Evolutionary conservation across 2,797 vertebrate species (phyloP), one percentile per base, ranked within the genome.

Genomic region (Meda fulgida): DNA sequence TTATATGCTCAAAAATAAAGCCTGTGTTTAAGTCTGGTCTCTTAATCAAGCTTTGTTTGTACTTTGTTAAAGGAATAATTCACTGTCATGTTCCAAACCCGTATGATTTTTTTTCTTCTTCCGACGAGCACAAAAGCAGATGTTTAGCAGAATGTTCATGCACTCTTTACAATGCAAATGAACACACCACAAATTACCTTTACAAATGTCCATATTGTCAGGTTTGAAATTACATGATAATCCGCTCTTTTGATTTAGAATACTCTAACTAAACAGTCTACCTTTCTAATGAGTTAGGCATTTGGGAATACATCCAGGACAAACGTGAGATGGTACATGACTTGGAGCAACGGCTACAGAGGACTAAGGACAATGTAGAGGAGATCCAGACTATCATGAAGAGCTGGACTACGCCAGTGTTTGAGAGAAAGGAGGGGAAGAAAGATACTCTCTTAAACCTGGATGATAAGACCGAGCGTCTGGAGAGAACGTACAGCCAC

Each of bases 381-480:
- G 94, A 96, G 88, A 97, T 99, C 87, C 96, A 96, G 90, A 94
- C 43, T 85, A 92, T 94, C 0, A 93, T 97, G 94, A 95, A 60
- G 75, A 93, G 93, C 0, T 99, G 97, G 98, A 87, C 90, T 48
- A 91, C 87, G 0, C 97, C 97, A 0, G 40, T 98, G 18, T 96
- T 97, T 9, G 96, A 97, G 91, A 96, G 97, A 87, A 97, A 94
- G 85, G 97, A 98, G 46, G 92, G 94, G 1, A 98, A 94, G 89
- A 97, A 87, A 84, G 97, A 99, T 2, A 80, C 94, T 0, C 92
- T 96, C 67, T 94, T 99, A 31, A 94, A 91, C 87, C 88, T 97
- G 51, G 96, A 98, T 26, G 97, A 99, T 83, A 93, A 93, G 51
- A 89, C 88, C 0, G 95, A 97, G 79, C 85, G 63, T 14, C 90